Base-by-base conservation (phyloP, 2,797 vertebrate species). In the Lophius americanus region DNA sequence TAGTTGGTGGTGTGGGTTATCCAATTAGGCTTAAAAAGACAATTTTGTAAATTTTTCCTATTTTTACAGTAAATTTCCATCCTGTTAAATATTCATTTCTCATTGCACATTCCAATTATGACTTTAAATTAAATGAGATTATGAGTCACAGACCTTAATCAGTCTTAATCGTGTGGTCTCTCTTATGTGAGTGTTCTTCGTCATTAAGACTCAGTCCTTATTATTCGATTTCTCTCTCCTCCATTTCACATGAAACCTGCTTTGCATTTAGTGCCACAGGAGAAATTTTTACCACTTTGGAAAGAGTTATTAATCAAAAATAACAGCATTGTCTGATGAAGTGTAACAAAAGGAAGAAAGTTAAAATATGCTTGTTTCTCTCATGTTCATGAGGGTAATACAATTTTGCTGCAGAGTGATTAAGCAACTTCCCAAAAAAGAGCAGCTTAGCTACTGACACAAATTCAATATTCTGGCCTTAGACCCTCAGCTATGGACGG, bases 391-490 rank as follows among this genome's bases (percentile, higher is more conserved):
- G 48, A 59, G 39, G n/a, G 51, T 49, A 66, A 76, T 53, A 8
- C 7, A 53, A 50, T 70, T 70, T 49, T 63, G 48, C 61, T 60
- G 65, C 72, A 73, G 53, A 73, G 60, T 61, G 68, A 84, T 83
- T 51, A 83, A 76, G 76, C 62, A 44, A 12, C 13, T 74, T 72
- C 60, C 52, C 68, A 72, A 79, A 69, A 81, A 78, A 68, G 70
- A 77, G 55, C 41, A 33, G 44, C 37, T 44, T 63, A 73, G 55
- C 50, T 11, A 59, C 67, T 69, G 64, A 85, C 83, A 68, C 74
- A 85, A 83, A 84, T 87, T 80, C 82, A 86, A 81, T 85, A 79
- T 14, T 61, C 42, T 73, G 68, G 64, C 75, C 70, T 73, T 51
- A 39, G 53, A 74, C 57, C 60, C 39, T 61, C 14, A 41, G 52